A percentile compares a stretch with the other conserved stretches of the same genome.
Evolutionary conservation across 2,888 invertebrate species (phyloP).

Genomic region (Sphaerophoria rueppellii): DNA sequence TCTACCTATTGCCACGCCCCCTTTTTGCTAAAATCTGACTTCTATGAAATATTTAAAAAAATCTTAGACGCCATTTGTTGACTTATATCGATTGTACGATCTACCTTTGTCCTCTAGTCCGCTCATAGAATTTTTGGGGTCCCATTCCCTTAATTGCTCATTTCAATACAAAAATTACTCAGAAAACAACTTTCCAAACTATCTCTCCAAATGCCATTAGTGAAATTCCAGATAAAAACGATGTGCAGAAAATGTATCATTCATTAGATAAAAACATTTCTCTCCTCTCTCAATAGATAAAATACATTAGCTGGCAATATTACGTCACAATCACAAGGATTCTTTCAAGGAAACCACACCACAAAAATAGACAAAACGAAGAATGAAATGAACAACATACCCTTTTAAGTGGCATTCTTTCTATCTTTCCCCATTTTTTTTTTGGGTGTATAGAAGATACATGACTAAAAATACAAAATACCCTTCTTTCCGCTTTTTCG

Average conservation of each 20-base stretch:
- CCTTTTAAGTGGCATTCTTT: constrained; percentile 63
- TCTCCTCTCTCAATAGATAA: constrained; percentile 2
- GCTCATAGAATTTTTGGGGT: too few species aligned
- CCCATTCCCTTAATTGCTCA: too few species aligned
- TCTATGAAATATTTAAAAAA: too few species aligned
- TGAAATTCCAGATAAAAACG: constrained; percentile 11
- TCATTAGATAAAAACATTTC: constrained; percentile 61
- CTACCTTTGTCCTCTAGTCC: too few species aligned
- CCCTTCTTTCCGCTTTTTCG: constrained; percentile 40
- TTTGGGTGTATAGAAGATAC: neutral
- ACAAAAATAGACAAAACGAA: neutral
- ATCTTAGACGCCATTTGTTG: too few species aligned
- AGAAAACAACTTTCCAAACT: constrained; percentile 1
- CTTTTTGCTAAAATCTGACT: too few species aligned
- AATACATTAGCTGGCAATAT: constrained; percentile 50
- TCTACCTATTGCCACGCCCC: too few species aligned
- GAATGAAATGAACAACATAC: constrained; percentile 33
- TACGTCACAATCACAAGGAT: constrained; percentile 52
- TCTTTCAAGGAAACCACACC: constrained; percentile 16
- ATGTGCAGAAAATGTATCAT: constrained; percentile 51
- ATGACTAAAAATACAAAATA: constrained; percentile 48
- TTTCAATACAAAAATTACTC: too few species aligned
- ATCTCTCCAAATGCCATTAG: constrained; percentile 10
- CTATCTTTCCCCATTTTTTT: neutral
- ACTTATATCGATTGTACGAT: too few species aligned